These are phyloP conservation scores for Tapirus terrestris DNA, from an alignment of 2,113 vertebrate genomes.

Conservation along the genomic window DNA sequence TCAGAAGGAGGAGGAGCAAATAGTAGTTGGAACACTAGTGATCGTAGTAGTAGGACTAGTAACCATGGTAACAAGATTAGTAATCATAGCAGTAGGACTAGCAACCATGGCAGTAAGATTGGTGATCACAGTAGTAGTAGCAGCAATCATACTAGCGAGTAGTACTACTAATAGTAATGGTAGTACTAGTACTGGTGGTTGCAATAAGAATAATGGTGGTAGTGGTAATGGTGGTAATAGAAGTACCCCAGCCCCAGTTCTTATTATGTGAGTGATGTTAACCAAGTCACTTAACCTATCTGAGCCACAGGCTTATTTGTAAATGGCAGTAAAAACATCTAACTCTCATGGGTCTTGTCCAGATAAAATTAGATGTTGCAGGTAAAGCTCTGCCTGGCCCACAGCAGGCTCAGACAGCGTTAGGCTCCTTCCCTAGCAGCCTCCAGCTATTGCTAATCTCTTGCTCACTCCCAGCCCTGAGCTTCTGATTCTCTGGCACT, in stretches of 20 bases:
- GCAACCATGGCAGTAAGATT: neutral
- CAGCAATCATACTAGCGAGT: neutral
- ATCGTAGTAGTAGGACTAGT: too few species aligned
- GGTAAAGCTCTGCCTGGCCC: neutral
- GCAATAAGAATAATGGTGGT: too few species aligned
- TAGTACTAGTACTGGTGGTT: neutral
- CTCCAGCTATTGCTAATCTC: neutral
- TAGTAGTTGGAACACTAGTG: rapidly evolving
- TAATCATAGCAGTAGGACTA: neutral
- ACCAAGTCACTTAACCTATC: neutral
- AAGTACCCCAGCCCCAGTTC: neutral
- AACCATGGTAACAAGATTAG: neutral
- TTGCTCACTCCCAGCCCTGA: neutral
- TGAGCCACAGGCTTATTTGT: neutral
- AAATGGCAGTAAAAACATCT: neutral
- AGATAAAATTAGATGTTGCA: neutral
- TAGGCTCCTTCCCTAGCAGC: neutral
- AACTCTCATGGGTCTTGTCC: neutral
- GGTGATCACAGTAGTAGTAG: rapidly evolving
- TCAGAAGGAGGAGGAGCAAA: neutral
- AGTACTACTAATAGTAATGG: neutral
- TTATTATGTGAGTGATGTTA: neutral
- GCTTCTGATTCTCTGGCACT: neutral
- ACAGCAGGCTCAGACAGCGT: neutral
- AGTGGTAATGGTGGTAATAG: neutral